A percentile compares a stretch with the other conserved stretches of the same genome.
Conservation (phyloP, 53 echinoderm and acorn worm genomes). For the Antedon mediterranea region DNA sequence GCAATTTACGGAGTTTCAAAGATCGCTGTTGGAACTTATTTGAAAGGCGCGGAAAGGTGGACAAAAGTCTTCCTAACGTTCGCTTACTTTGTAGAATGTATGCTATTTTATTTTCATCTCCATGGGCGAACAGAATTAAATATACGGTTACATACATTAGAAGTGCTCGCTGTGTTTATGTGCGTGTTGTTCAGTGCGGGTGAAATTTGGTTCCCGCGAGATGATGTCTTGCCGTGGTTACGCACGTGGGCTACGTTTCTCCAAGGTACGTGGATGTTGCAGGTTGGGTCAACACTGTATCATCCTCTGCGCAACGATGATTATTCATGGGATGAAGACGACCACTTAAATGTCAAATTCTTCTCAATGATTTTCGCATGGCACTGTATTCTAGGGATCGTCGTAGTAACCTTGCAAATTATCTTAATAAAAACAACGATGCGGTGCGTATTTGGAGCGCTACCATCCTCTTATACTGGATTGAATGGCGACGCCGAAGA, state of each 20-base stretch:
- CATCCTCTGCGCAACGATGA: background rate
- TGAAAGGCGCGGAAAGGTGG: background rate
- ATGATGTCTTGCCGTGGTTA: background rate
- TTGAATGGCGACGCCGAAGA: no score
- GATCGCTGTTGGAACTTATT: background rate
- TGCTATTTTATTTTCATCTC: background rate
- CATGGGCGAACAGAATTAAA: background rate
- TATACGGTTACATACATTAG: background rate
- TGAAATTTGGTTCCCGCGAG: background rate
- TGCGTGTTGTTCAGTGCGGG: background rate
- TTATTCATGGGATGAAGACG: background rate
- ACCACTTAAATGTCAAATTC: background rate
- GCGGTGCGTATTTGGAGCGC: no score
- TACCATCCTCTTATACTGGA: no score
- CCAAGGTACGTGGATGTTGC: background rate
- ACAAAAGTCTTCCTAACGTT: background rate
- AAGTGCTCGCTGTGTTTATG: background rate
- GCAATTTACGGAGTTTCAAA: background rate
- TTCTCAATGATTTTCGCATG: background rate
- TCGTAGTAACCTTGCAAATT: background rate
- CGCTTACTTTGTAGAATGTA: background rate
- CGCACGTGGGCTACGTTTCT: background rate
- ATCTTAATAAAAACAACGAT: no score
- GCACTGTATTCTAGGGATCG: background rate
- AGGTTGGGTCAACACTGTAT: background rate